Conservation (phyloP, 2,888 invertebrate species). For the Patella pellucida region DNA sequence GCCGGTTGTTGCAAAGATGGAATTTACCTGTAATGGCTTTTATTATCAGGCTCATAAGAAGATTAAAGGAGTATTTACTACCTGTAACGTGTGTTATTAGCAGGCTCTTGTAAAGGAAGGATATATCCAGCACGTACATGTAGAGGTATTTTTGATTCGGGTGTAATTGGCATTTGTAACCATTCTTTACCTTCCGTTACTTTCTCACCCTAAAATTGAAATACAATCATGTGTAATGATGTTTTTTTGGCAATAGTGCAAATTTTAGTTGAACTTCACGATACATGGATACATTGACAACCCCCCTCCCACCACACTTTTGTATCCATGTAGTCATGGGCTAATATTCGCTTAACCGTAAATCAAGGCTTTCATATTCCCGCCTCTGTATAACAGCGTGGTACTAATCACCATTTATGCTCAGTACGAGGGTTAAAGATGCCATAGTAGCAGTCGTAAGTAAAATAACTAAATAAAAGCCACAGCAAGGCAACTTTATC, state of each 20-base stretch:
- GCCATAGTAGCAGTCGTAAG: too few relatives aligned
- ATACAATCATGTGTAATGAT: too few relatives aligned
- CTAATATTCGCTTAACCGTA: background rate
- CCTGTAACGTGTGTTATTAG: slow-evolving; percentile 57
- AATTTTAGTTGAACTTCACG: slow-evolving; percentile 12
- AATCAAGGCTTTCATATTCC: too few relatives aligned
- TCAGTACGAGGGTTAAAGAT: too few relatives aligned
- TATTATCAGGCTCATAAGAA: background rate
- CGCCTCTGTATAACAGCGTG: too few relatives aligned
- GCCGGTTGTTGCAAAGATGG: too few relatives aligned
- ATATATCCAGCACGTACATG: slow-evolving; percentile 61
- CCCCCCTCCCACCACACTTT: too few relatives aligned
- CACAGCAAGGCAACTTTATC: too few relatives aligned
- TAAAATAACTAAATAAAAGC: too few relatives aligned
- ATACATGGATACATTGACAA: background rate
- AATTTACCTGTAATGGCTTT: too few relatives aligned
- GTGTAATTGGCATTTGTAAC: slow-evolving; percentile 28
- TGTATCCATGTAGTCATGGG: background rate
- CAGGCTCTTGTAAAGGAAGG: slow-evolving; percentile 71
- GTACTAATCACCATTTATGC: too few relatives aligned
- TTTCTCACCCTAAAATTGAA: slow-evolving; percentile 31
- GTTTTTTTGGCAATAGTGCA: background rate
- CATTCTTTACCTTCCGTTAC: slow-evolving; percentile 22
- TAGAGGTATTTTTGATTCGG: slow-evolving; percentile 47
- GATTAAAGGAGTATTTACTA: slow-evolving; percentile 33